Evolutionary conservation across 2,113 vertebrate genomes (phyloP), one percentile per base, ranked within the genome.

Genomic region (Siphamia tubifer): DNA sequence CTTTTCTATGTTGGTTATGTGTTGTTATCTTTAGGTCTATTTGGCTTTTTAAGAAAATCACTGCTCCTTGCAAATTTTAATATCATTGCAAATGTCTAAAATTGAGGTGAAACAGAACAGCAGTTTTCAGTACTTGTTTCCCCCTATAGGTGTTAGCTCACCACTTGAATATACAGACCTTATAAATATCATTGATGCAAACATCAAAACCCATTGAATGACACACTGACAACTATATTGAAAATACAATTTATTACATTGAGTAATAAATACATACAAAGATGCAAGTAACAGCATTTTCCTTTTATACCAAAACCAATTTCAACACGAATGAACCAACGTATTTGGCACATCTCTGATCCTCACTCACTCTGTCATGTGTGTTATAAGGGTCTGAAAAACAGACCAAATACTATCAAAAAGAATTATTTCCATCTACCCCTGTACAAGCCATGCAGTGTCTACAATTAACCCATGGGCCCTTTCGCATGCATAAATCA

Each of bases 211-310:
- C 15, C 51, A 76, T 44, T 20, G 15, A 81, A 62, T 70, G 45
- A 79, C 7, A 47, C 61, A 20, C 48, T 68, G 77, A 91, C 83
- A 79, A 80, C 77, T 68, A 13, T 96, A 95, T 94, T 97, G 95
- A 98, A 99, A 99, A 99, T 98, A 98, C 97, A 96, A 95, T 98
- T 98, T 98, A 99, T 99, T 98, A 98, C 96, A 68, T 94, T 90
- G 94, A 95, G 97, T 98, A 99, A 99, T 98, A 98, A 99, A 98
- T 98, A 96, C 94, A 96, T 96, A 98, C 94, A 98, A 98, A 98
- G 95, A 95, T 95, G 94, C 94, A 95, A 93, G 92, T 94, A 93
- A 95, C 92, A 91, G 91, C 91, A 93, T 94, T 94, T 90, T 90
- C 80, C 60, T 76, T 84, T 75, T 82, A 60, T 88, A 90, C 83